phyloP scores from a whole-genome alignment of 1,140 invertebrate species.

The Trachelipus rathkii region DNA sequence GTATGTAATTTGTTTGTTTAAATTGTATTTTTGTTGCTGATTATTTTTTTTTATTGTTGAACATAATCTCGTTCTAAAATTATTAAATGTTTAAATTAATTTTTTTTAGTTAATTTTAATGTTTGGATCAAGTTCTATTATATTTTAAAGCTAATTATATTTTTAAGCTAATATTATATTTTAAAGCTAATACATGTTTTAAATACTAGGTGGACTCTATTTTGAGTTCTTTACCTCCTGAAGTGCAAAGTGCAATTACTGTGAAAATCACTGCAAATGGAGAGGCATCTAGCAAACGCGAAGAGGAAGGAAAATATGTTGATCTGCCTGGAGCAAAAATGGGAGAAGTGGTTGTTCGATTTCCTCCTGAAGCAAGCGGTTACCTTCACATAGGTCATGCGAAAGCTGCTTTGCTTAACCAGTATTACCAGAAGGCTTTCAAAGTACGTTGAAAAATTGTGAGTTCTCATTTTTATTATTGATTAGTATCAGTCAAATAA shows the following conservation, averaged over 20 bases:
- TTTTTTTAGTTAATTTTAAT: too few species aligned
- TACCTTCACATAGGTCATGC: constrained; percentile 97
- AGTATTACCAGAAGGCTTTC: constrained; percentile 91
- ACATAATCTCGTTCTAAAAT: too few species aligned
- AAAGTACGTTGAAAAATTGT: constrained; percentile 51
- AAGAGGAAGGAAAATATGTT: constrained; percentile 89
- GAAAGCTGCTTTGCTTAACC: constrained; percentile 96
- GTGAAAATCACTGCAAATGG: neutral
- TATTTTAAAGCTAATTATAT: neutral
- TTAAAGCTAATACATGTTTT: neutral
- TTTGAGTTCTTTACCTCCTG: neutral
- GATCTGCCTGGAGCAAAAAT: constrained; percentile 92
- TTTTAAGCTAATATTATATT: neutral
- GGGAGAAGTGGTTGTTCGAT: constrained; percentile 90
- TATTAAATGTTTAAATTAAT: too few species aligned
- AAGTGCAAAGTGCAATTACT: neutral
- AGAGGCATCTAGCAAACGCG: constrained; percentile 1
- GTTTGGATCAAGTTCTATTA: too few species aligned
- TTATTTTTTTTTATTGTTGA: neutral
- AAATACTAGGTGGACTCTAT: constrained; percentile 23
- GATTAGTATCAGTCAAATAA: neutral
- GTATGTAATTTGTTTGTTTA: neutral
- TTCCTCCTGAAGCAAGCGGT: constrained; percentile 97
- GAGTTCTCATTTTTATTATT: neutral
- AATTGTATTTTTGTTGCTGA: neutral